phyloP scores from a whole-genome alignment of 1,140 invertebrate genomes.

The Megalonaias nervosa region DNA sequence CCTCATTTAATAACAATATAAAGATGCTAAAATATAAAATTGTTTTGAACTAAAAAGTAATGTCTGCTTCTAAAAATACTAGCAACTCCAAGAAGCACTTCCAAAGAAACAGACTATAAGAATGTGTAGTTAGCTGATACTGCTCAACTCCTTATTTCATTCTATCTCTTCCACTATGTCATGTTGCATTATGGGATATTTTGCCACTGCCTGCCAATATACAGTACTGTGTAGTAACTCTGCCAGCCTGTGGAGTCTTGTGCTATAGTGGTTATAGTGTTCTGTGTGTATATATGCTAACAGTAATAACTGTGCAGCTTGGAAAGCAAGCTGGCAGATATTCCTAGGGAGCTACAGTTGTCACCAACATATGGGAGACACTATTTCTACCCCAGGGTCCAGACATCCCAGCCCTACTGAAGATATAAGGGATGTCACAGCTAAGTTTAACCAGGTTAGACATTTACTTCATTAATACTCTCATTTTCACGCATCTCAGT shows the following conservation, averaged over 20 bases:
- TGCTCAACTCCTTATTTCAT: too few species aligned
- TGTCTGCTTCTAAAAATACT: too few species aligned
- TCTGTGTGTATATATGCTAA: neutral
- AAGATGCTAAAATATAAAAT: too few species aligned
- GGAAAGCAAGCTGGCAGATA: neutral
- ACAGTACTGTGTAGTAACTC: neutral
- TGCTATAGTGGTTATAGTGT: neutral
- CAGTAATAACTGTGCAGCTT: neutral
- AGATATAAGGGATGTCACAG: neutral
- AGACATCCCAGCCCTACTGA: neutral
- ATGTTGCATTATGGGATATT: too few species aligned
- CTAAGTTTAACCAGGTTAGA: neutral
- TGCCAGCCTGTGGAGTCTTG: neutral
- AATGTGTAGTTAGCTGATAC: too few species aligned
- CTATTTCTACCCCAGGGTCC: constrained; percentile 2
- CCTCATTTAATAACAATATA: too few species aligned
- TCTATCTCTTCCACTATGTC: too few species aligned
- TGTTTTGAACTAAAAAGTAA: too few species aligned
- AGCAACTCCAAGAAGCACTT: too few species aligned
- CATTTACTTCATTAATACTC: neutral
- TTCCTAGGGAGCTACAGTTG: neutral
- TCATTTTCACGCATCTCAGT: neutral
- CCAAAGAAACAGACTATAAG: too few species aligned
- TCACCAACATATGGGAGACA: constrained; percentile 3
- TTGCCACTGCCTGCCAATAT: neutral